phyloP scores from a whole-genome alignment of 2,888 invertebrate species.

The Colostygia pectinataria region DNA sequence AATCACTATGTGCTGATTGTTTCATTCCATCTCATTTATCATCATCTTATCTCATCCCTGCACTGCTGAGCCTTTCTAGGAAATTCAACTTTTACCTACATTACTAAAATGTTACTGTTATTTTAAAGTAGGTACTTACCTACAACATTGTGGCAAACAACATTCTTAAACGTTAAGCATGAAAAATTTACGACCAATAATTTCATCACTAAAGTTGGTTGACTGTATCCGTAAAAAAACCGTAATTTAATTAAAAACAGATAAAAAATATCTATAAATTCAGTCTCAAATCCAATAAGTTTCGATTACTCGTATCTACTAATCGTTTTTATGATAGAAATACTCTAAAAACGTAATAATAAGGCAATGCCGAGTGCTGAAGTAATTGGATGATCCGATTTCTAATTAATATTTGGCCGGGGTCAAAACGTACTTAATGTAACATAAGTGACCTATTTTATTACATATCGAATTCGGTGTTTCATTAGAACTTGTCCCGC shows the following conservation, averaged over 20 bases:
- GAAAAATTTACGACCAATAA: slow-evolving; percentile 40
- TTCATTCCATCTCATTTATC: no score
- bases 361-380: slow-evolving; percentile 14
- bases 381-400: slow-evolving; percentile 10
- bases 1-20: no score
- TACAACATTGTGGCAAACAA: slow-evolving; percentile 16
- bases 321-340: slow-evolving; percentile 36
- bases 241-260: slow-evolving; percentile 65
- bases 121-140: no score
- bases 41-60: no score
- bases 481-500: no score
- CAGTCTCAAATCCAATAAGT: slow-evolving; percentile 50
- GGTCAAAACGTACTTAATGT: not conserved
- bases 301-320: slow-evolving; percentile 43
- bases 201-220: slow-evolving; percentile 38
- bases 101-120: no score
- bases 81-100: no score
- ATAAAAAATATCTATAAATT: slow-evolving; percentile 45
- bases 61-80: no score
- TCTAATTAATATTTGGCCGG: not conserved
- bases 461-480: no score
- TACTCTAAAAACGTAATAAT: slow-evolving; percentile 42
- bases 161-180: slow-evolving; percentile 39
- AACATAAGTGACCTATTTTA: no score
- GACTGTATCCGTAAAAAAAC: slow-evolving; percentile 36